These are phyloP conservation scores for Lycodopsis pacificus DNA, from an alignment of 2,797 vertebrate species.

Conservation along the genomic window DNA sequence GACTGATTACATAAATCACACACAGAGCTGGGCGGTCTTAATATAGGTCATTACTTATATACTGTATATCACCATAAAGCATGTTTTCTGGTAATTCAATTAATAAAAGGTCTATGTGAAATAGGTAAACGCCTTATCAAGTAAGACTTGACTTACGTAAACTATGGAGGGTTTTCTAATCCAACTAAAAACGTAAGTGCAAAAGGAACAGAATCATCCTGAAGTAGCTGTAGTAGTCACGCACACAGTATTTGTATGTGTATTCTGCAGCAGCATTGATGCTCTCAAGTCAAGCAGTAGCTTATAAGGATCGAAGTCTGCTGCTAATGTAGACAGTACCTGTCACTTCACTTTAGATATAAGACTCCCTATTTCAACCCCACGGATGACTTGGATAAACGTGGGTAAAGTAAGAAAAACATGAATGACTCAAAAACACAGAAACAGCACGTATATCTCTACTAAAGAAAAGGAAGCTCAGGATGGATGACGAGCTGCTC, in stretches of 20 bases:
- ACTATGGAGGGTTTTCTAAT: too few relatives aligned
- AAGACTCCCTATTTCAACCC: background rate
- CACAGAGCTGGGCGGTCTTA: background rate
- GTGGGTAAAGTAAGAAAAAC: too few relatives aligned
- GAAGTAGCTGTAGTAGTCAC: background rate
- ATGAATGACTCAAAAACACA: background rate
- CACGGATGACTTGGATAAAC: background rate
- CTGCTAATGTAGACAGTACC: slow-evolving; percentile 32
- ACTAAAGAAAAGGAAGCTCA: slow-evolving; percentile 7
- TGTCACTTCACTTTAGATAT: slow-evolving; percentile 32
- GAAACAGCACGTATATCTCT: background rate
- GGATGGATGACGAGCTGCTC: slow-evolving; percentile 45
- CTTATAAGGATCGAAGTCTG: slow-evolving; percentile 56
- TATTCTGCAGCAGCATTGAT: slow-evolving; percentile 37
- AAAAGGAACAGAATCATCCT: background rate
- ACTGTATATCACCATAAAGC: background rate
- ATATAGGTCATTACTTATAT: background rate
- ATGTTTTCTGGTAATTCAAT: too few relatives aligned
- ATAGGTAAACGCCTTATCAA: too few relatives aligned
- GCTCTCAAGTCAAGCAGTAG: slow-evolving; percentile 34
- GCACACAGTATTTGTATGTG: slow-evolving; percentile 13
- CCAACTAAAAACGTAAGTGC: too few relatives aligned
- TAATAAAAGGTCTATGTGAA: too few relatives aligned
- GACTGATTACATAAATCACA: background rate
- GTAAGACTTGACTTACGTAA: too few relatives aligned